Percentiles rank a stretch among this genome's conserved stretches.
phyloP scores from a whole-genome alignment of 2,797 vertebrate species.

The Sternarchorhynchus goeldii region DNA sequence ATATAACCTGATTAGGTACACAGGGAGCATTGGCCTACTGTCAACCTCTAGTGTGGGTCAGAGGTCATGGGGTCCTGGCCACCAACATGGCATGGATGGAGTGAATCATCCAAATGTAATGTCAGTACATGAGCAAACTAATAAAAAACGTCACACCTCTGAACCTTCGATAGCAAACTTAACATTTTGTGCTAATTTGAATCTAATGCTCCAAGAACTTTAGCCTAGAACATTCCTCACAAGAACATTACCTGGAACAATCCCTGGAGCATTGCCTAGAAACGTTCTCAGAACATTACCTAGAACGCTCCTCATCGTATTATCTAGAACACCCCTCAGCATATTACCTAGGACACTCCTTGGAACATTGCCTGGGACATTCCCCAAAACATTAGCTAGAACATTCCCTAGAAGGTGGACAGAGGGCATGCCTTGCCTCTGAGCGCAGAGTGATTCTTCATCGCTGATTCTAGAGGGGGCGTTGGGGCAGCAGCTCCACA shows the following conservation, averaged over 20 bases:
- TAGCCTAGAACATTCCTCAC: too few relatives aligned
- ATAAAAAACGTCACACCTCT: neutral
- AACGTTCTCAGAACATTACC: too few relatives aligned
- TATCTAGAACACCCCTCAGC: too few relatives aligned
- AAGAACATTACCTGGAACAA: neutral
- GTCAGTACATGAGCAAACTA: neutral
- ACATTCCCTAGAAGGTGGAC: too few relatives aligned
- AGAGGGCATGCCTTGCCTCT: neutral
- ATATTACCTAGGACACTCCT: too few relatives aligned
- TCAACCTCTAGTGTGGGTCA: conserved; percentile 11
- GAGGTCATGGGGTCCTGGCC: conserved; percentile 7
- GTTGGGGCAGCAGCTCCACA: too few relatives aligned
- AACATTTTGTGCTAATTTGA: neutral
- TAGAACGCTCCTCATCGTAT: too few relatives aligned
- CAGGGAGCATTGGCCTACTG: neutral
- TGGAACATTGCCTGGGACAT: too few relatives aligned
- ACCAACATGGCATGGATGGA: neutral
- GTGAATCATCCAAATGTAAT: conserved; percentile 17
- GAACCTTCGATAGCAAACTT: too few relatives aligned
- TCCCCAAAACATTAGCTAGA: neutral
- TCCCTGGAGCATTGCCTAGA: too few relatives aligned
- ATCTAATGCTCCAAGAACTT: neutral
- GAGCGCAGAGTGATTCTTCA: neutral
- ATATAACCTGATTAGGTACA: neutral
- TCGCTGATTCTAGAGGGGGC: too few relatives aligned